These are phyloP conservation scores for Crocidura indochinensis DNA, from an alignment of 2,797 vertebrate genomes.

Conservation along the genomic window DNA sequence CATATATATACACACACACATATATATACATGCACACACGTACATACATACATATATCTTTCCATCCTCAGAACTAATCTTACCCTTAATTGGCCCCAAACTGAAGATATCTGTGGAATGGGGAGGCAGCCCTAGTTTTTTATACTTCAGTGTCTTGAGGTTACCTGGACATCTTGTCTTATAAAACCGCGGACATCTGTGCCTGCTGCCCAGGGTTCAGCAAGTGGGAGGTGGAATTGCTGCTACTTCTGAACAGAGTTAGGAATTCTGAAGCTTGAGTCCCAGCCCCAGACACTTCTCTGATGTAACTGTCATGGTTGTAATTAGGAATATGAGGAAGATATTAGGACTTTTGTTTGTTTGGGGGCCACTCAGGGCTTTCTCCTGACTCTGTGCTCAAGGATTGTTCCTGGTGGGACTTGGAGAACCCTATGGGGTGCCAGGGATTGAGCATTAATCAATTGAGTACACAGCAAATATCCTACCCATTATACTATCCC, in stretches of 20 bases:
- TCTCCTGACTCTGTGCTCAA: not conserved
- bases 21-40: too few relatives aligned
- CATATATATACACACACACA: too few relatives aligned
- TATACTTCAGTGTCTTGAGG: not conserved
- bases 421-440: not conserved
- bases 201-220: constrained; percentile 38
- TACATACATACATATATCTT: too few relatives aligned
- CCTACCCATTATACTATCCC: not conserved
- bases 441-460: not conserved
- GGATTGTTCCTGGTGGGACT: not conserved
- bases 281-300: too few relatives aligned
- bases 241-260: too few relatives aligned
- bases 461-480: not conserved
- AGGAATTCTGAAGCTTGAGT: too few relatives aligned
- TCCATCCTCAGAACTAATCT: not conserved
- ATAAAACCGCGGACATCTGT: constrained; percentile 32
- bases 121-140: not conserved
- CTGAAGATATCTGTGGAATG: constrained; percentile 38
- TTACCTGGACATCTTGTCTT: constrained; percentile 44
- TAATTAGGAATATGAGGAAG: too few relatives aligned
- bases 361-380: too few relatives aligned
- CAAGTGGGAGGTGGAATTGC: not conserved
- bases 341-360: too few relatives aligned
- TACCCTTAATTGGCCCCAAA: constrained; percentile 10
- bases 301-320: too few relatives aligned